phyloP scores from a whole-genome alignment of 23 tunicate species.

The Phallusia fumigata region DNA sequence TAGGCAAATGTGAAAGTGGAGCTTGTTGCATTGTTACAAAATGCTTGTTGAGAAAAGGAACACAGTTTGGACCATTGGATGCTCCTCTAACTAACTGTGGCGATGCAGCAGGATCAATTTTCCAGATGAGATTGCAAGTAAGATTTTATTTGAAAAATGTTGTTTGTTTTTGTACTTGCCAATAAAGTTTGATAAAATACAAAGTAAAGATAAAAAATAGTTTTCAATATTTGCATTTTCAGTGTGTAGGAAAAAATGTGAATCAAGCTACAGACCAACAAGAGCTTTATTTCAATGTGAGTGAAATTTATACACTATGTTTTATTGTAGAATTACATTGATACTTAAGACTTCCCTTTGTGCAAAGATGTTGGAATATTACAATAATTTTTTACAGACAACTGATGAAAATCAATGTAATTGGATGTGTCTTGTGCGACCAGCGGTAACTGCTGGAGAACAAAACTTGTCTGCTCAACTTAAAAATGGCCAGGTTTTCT shows the following conservation, averaged over 20 bases:
- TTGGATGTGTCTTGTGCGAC: conserved; percentile 80
- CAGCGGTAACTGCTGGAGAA: conserved; percentile 37
- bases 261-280: not conserved
- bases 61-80: conserved; percentile 81
- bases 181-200: no score
- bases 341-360: no score
- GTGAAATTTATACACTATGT: not conserved
- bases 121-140: conserved; percentile 30
- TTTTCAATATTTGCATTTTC: no score
- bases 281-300: conserved; percentile 19
- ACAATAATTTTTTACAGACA: no score
- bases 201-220: no score
- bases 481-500: conserved; percentile 45
- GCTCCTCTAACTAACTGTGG: conserved; percentile 35
- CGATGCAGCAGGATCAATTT: not conserved
- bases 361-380: no score
- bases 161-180: not conserved
- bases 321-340: no score
- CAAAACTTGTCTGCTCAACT: conserved; percentile 73
- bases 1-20: not conserved
- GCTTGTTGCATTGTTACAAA: conserved; percentile 29
- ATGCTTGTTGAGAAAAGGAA: conserved; percentile 22
- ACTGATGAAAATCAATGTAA: conserved; percentile 57
- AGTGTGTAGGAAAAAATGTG: no score
- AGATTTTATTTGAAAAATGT: not conserved